phyloP scores from a whole-genome alignment of 2,888 invertebrate genomes.

The Tolmerus cingulatus region DNA sequence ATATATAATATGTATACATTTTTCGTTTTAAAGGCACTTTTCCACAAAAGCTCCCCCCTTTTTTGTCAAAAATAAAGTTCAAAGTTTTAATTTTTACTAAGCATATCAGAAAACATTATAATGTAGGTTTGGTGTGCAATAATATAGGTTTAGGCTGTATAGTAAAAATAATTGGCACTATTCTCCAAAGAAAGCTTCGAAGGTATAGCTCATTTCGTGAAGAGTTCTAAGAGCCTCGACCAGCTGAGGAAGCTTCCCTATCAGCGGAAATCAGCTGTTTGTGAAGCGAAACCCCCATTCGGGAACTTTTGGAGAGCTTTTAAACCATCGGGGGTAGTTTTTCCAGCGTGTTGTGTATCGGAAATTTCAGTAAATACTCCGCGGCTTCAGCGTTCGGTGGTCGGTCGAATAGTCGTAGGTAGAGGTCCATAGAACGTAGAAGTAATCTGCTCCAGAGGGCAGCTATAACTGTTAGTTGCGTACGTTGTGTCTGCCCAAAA shows the following conservation, averaged over 20 bases:
- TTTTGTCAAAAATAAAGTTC: too few species aligned
- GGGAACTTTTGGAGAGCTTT: neutral
- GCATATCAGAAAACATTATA: too few species aligned
- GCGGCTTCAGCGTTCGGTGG: neutral
- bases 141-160: neutral
- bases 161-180: neutral
- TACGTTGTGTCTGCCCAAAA: neutral
- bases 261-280: conserved; percentile 18
- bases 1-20: too few species aligned
- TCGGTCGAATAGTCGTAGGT: neutral
- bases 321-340: neutral
- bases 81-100: too few species aligned
- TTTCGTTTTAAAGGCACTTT: too few species aligned
- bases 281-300: neutral
- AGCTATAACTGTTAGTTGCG: neutral
- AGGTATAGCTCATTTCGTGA: neutral
- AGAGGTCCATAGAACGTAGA: neutral
- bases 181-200: neutral
- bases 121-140: neutral
- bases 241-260: conserved; percentile 28
- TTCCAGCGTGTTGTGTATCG: neutral
- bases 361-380: conserved; percentile 12
- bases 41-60: too few species aligned
- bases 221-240: neutral
- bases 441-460: neutral